Conservation (phyloP, 2,113 vertebrate genomes). For the Perca schrenkii region DNA sequence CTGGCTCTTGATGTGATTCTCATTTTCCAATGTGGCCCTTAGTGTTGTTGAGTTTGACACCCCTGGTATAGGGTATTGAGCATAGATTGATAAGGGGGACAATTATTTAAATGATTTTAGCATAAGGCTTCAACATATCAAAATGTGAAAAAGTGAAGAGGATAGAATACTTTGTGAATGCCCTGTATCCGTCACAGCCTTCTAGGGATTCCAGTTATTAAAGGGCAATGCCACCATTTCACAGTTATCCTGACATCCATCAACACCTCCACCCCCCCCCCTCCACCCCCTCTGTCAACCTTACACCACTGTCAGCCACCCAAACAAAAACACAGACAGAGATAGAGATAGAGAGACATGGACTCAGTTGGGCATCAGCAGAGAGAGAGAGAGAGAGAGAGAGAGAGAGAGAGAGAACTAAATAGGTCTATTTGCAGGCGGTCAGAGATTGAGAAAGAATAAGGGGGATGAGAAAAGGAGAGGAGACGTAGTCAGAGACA, state of each 20-base stretch:
- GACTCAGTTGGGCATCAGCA: neutral
- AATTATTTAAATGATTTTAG: too few species aligned
- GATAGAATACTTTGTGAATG: neutral
- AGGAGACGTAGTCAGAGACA: conserved; percentile 4
- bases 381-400: conserved; percentile 1
- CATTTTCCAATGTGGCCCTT: too few species aligned
- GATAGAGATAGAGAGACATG: neutral
- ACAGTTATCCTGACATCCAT: conserved; percentile 43
- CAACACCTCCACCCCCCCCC: conserved; percentile 5
- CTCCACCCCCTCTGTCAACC: conserved; percentile 11
- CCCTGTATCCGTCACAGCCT: neutral
- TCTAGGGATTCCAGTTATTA: conserved; percentile 27
- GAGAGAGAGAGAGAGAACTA: neutral
- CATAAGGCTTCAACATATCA: neutral
- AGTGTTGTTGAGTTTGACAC: too few species aligned
- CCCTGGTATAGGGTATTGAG: too few species aligned
- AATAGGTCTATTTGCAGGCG: conserved; percentile 13
- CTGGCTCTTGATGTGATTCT: too few species aligned
- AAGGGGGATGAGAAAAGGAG: neutral
- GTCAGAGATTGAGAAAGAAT: conserved; percentile 14
- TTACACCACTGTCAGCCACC: conserved; percentile 15
- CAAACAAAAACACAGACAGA: conserved; percentile 33
- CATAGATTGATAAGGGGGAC: too few species aligned
- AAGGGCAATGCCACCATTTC: conserved; percentile 27
- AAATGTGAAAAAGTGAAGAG: neutral